Percentiles rank a stretch among this genome's conserved stretches.
phyloP scores from a whole-genome alignment of 2,113 vertebrate genomes.

The Bubo scandiacus region DNA sequence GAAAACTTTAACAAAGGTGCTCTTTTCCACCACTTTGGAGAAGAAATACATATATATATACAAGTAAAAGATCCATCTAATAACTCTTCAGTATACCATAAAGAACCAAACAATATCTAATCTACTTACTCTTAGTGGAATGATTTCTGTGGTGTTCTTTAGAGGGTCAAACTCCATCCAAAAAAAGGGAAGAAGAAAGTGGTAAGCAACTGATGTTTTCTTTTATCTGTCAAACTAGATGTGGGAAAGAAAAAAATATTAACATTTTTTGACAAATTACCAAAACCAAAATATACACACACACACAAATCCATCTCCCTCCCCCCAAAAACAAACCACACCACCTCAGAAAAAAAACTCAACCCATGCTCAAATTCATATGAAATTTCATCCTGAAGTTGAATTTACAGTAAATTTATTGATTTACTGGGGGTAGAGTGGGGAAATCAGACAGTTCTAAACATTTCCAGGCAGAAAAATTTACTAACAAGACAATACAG shows the following conservation, averaged over 20 bases:
- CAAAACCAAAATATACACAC: neutral
- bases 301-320: rapidly evolving
- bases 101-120: neutral
- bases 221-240: neutral
- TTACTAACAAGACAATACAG: neutral
- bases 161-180: neutral
- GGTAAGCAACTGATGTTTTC: rapidly evolving
- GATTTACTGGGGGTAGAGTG: neutral
- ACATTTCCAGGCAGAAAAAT: neutral
- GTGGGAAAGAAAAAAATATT: neutral
- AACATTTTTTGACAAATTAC: neutral
- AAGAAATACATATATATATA: neutral
- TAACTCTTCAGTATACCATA: neutral
- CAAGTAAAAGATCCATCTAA: neutral
- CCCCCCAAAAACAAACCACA: neutral
- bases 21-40: neutral
- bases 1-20: neutral
- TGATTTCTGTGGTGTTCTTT: neutral
- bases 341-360: neutral
- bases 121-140: neutral
- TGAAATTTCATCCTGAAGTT: neutral
- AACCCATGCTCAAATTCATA: neutral
- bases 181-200: neutral
- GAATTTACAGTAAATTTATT: neutral
- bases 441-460: neutral